phyloP scores from a whole-genome alignment of 2,797 vertebrate species.

The Sylvia borin region DNA sequence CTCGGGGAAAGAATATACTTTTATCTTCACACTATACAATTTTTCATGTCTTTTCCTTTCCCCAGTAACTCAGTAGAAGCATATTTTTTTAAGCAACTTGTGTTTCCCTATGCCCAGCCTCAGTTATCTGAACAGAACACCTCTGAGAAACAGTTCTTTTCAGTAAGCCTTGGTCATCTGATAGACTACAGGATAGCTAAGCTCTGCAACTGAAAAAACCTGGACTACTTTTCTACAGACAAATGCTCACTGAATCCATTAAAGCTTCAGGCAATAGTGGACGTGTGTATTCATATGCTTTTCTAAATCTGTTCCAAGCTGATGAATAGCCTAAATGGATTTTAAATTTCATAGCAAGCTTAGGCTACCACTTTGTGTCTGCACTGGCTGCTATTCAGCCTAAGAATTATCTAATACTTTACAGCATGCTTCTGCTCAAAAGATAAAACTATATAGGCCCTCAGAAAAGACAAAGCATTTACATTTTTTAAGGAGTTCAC shows the following conservation, averaged over 20 bases:
- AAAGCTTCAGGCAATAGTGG: slow-evolving; percentile 41
- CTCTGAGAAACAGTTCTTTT: background rate
- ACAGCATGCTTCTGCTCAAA: background rate
- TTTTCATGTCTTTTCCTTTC: background rate
- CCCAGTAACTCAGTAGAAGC: background rate
- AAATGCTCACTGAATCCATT: slow-evolving; percentile 14
- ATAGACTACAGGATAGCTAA: background rate
- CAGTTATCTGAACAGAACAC: background rate
- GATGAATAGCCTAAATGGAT: slow-evolving; percentile 67
- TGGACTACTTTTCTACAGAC: slow-evolving; percentile 8
- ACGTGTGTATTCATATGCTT: slow-evolving; percentile 40
- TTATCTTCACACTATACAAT: background rate
- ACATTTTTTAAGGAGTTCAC: background rate
- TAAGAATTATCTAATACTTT: slow-evolving; percentile 47
- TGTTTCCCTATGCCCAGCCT: background rate
- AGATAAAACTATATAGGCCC: background rate
- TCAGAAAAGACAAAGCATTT: slow-evolving; percentile 28
- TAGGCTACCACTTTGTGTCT: slow-evolving; percentile 44
- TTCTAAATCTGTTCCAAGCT: slow-evolving; percentile 66
- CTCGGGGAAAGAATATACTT: background rate
- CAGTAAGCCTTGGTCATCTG: background rate
- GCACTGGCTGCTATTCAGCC: slow-evolving; percentile 19
- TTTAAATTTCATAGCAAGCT: slow-evolving; percentile 60
- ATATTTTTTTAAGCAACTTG: background rate
- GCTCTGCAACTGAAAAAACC: slow-evolving; percentile 3